Evolutionary conservation across 1,140 invertebrate genomes (phyloP).

Genomic region (Diabrotica undecimpunctata): DNA sequence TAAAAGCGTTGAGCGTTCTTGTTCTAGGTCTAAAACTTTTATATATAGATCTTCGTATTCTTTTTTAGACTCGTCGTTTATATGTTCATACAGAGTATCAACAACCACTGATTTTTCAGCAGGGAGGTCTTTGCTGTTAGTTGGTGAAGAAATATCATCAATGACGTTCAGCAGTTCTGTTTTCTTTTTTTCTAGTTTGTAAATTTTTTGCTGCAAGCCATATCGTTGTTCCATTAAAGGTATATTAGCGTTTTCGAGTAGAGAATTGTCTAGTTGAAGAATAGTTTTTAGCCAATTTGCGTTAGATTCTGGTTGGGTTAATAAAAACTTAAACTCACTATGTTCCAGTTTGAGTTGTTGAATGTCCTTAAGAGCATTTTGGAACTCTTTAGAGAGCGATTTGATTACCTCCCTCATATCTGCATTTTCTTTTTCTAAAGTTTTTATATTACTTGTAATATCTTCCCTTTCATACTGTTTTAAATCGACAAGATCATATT

Average conservation of each 20-base stretch:
- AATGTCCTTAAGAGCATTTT: constrained; percentile 21
- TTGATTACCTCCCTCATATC: constrained; percentile 18
- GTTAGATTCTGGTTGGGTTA: constrained; percentile 24
- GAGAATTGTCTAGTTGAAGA: constrained; percentile 21
- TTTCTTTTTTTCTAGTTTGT: constrained; percentile 29
- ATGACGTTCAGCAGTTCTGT: constrained; percentile 27
- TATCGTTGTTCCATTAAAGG: constrained; percentile 22
- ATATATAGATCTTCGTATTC: constrained; percentile 26
- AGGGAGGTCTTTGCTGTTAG: neutral
- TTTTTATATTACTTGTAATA: neutral
- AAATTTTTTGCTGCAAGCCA: constrained; percentile 22
- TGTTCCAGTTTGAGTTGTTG: constrained; percentile 24
- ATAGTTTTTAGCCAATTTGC: constrained; percentile 26
- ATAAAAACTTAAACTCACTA: constrained; percentile 29
- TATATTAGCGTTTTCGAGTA: neutral
- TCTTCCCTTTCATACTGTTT: constrained; percentile 10
- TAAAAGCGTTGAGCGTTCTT: constrained; percentile 26
- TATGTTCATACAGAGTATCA: constrained; percentile 8
- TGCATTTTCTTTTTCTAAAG: constrained; percentile 5
- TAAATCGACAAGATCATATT: constrained; percentile 20
- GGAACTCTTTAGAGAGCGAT: constrained; percentile 12
- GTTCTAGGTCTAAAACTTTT: constrained; percentile 28
- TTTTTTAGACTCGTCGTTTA: constrained; percentile 8
- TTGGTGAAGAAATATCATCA: constrained; percentile 18
- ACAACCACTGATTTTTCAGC: constrained; percentile 21